phyloP scores from a whole-genome alignment of 2,888 invertebrate genomes.

The Oxytorus armatus region DNA sequence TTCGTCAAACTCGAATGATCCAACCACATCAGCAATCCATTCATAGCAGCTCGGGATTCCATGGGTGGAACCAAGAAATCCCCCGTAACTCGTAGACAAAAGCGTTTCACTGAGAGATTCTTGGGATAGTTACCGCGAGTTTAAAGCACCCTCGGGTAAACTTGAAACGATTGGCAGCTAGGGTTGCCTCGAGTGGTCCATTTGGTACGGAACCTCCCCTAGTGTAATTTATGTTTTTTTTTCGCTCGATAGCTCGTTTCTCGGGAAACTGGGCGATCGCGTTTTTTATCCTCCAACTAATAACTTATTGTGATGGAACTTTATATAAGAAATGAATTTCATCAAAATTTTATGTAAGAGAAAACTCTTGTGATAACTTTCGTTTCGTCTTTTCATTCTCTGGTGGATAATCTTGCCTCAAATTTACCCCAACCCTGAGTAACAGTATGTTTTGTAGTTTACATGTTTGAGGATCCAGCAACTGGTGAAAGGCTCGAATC shows the following conservation, averaged over 20 bases:
- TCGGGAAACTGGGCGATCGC: not conserved
- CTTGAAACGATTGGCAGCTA: slow-evolving; percentile 15
- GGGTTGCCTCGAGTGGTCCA: slow-evolving; percentile 2
- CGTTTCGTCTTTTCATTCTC: too few species aligned
- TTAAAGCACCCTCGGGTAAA: slow-evolving; percentile 18
- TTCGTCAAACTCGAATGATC: not conserved
- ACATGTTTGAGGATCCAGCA: too few species aligned
- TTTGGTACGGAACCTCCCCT: not conserved
- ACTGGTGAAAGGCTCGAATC: too few species aligned
- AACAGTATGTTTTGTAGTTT: too few species aligned
- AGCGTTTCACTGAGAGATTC: slow-evolving; percentile 1
- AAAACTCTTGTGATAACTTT: too few species aligned
- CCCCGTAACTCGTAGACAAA: not conserved
- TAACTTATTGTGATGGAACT: not conserved
- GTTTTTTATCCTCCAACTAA: not conserved
- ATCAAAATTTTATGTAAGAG: too few species aligned
- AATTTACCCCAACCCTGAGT: too few species aligned
- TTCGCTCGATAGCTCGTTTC: not conserved
- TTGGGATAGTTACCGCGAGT: not conserved
- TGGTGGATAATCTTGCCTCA: too few species aligned
- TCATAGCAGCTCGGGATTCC: not conserved
- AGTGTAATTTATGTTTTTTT: slow-evolving; percentile 5
- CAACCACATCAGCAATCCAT: not conserved
- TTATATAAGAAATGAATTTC: not conserved
- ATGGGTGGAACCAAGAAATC: too few species aligned